Evolutionary conservation across 2,797 vertebrate genomes (phyloP).

Genomic region (Rhabdomys pumilio): DNA sequence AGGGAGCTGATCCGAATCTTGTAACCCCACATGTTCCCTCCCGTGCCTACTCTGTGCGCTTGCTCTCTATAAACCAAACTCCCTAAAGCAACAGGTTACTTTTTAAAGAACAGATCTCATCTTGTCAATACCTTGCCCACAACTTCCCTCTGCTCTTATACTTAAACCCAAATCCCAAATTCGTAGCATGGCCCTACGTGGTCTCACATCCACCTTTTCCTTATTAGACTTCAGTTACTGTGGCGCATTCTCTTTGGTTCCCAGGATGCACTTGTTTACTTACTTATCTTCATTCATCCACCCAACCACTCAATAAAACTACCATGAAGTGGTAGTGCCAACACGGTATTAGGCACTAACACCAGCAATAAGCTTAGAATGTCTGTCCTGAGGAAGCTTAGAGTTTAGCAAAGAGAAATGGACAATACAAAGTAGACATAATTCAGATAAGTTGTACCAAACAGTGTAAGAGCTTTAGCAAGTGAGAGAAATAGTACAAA

Average conservation of each 20-base stretch:
- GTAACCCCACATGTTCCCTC: not conserved
- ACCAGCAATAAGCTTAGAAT: not conserved
- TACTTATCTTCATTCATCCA: not conserved
- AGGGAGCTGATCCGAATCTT: not conserved
- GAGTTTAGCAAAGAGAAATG: not conserved
- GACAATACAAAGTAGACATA: not conserved
- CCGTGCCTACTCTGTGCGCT: not conserved
- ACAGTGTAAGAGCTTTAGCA: not conserved
- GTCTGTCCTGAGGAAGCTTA: not conserved
- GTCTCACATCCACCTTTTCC: not conserved
- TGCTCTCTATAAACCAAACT: not conserved
- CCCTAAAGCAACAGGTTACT: not conserved
- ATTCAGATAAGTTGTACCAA: not conserved
- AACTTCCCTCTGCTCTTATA: not conserved
- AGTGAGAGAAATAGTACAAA: not conserved
- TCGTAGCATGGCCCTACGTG: not conserved
- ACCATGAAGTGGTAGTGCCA: not conserved
- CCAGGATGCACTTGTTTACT: not conserved
- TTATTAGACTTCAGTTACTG: not conserved
- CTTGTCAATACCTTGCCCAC: not conserved
- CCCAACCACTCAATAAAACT: not conserved
- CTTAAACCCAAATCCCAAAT: not conserved
- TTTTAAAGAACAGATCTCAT: conserved; percentile 38
- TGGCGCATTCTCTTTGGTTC: not conserved
- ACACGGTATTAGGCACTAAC: not conserved